phyloP scores from a whole-genome alignment of 1,140 invertebrate genomes.

The Rhyacophila brunnea region DNA sequence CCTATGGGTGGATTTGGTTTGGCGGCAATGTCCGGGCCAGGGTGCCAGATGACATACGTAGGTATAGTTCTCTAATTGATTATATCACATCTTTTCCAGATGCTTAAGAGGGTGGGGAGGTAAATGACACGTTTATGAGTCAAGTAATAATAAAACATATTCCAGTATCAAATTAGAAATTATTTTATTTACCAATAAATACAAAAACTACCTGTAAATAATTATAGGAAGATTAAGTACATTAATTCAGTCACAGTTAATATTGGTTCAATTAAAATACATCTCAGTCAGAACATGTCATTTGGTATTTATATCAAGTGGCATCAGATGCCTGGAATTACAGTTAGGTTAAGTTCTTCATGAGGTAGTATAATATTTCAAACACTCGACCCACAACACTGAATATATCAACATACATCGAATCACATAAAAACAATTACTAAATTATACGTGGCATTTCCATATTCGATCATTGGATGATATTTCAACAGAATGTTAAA shows the following conservation, averaged over 20 bases:
- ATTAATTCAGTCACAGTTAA: conserved; percentile 29
- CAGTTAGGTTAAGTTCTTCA: neutral
- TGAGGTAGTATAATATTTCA: neutral
- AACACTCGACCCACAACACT: neutral
- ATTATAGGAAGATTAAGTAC: conserved; percentile 28
- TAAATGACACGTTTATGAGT: too few species aligned
- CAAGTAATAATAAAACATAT: conserved; percentile 12
- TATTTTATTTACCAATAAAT: conserved; percentile 34
- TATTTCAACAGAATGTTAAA: neutral
- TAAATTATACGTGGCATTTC: neutral
- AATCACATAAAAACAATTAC: neutral
- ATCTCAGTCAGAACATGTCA: conserved; percentile 12
- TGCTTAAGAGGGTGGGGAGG: too few species aligned
- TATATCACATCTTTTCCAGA: too few species aligned
- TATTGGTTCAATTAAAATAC: conserved; percentile 17
- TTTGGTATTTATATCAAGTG: conserved; percentile 22
- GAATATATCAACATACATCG: conserved; percentile 1
- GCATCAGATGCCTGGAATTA: conserved; percentile 20
- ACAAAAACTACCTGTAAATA: conserved; percentile 30
- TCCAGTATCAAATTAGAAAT: conserved; percentile 25
- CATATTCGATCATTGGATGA: neutral
- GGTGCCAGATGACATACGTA: too few species aligned
- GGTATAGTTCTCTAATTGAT: too few species aligned
- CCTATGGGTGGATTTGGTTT: too few species aligned
- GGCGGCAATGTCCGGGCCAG: too few species aligned